These are phyloP conservation scores for Fistularia tabacaria DNA, from an alignment of 2,797 vertebrate genomes.

Conservation along the genomic window DNA sequence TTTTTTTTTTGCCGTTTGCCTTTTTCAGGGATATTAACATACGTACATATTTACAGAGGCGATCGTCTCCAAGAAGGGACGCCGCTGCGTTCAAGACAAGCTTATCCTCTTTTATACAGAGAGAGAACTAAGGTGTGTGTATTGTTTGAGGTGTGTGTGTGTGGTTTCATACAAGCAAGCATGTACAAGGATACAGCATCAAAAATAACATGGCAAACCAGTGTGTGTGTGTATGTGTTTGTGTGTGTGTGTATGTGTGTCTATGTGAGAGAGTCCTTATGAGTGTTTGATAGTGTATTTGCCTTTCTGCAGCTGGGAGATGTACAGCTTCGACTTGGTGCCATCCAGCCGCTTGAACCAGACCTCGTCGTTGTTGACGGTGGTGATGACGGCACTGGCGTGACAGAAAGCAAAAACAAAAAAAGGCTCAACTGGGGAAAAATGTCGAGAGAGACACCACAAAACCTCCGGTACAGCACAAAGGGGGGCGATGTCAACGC, in stretches of 20 bases:
- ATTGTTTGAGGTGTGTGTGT: not conserved
- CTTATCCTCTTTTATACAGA: constrained; percentile 3
- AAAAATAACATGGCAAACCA: constrained; percentile 7
- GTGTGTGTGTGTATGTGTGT: constrained; percentile 41
- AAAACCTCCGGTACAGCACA: too few species aligned
- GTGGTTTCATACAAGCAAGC: constrained; percentile 8
- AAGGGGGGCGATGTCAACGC: too few species aligned
- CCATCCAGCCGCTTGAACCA: constrained; percentile 97
- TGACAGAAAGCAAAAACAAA: constrained; percentile 2
- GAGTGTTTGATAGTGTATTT: constrained; percentile 98
- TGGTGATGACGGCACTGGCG: constrained; percentile 92
- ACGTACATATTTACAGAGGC: constrained; percentile 64
- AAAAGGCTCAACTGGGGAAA: not conserved
- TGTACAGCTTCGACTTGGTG: constrained; percentile 98
- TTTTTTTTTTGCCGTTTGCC: constrained; percentile 18
- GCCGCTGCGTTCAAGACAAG: not conserved
- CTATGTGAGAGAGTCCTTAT: constrained; percentile 89
- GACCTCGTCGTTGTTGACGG: constrained; percentile 97
- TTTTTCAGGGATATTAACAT: constrained; percentile 39
- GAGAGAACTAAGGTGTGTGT: constrained; percentile 3
- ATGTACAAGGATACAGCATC: constrained; percentile 13
- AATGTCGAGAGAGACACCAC: too few species aligned
- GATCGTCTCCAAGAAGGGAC: constrained; percentile 6
- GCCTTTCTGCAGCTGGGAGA: constrained; percentile 99
- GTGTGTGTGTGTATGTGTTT: not conserved